Evolutionary conservation across 2,113 vertebrate species (phyloP).

Genomic region (Nothoprocta perdicaria): DNA sequence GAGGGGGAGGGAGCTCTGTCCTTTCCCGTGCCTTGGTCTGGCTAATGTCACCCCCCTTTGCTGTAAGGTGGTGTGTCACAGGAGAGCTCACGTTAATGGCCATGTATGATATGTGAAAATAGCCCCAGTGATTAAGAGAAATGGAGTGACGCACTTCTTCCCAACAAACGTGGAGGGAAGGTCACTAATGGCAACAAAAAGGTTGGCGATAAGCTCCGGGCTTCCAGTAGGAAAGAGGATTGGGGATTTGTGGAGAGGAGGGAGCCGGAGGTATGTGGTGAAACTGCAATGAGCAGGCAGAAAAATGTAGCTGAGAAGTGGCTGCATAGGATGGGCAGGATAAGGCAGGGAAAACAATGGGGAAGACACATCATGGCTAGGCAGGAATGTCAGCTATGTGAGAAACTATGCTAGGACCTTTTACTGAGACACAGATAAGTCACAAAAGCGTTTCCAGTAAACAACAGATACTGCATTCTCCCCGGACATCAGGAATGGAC

Average conservation of each 20-base stretch:
- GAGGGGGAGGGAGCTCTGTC: not conserved
- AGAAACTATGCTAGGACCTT: slow-evolving; percentile 17
- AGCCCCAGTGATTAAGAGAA: not conserved
- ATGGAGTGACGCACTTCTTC: not conserved
- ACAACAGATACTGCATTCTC: slow-evolving; percentile 44
- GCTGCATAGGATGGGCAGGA: not conserved
- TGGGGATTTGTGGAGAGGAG: not conserved
- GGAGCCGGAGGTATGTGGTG: not conserved
- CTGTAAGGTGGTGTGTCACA: not conserved
- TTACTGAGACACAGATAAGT: not conserved
- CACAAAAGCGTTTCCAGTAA: slow-evolving; percentile 53
- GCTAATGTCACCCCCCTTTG: not conserved
- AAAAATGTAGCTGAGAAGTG: not conserved
- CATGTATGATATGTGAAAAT: not conserved
- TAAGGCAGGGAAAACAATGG: slow-evolving; percentile 25
- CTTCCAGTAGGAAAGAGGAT: not conserved
- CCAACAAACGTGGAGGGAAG: not conserved
- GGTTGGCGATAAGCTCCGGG: not conserved
- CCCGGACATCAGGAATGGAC: not conserved
- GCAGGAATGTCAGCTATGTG: slow-evolving; percentile 56
- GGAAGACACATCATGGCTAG: not conserved
- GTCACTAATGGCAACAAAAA: not conserved
- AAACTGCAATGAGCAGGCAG: not conserved
- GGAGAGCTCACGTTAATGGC: not conserved
- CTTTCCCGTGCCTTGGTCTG: not conserved